These are phyloP conservation scores for Notodonta ziczac DNA, from an alignment of 2,888 invertebrate species.

Conservation along the genomic window DNA sequence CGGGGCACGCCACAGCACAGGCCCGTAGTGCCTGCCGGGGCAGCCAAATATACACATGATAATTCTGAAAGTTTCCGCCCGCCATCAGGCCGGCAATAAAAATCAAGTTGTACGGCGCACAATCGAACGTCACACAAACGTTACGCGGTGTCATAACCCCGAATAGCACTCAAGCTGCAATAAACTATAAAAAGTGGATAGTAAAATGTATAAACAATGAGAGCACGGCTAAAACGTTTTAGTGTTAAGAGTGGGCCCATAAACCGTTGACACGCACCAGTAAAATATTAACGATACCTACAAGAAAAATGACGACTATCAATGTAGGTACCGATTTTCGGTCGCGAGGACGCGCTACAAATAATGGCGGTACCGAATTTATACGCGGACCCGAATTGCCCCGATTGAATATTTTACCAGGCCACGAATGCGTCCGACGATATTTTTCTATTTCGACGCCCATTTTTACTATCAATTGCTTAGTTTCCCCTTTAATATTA, in stretches of 20 bases:
- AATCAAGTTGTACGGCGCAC: conserved; percentile 69
- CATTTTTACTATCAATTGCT: conserved; percentile 83
- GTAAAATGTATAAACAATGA: conserved; percentile 84
- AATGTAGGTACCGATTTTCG: conserved; percentile 81
- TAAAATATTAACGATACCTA: conserved; percentile 84
- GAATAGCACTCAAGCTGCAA: conserved; percentile 71
- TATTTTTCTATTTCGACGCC: conserved; percentile 82
- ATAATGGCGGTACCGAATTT: conserved; percentile 81
- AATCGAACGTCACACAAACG: conserved; percentile 68
- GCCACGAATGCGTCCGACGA: conserved; percentile 80
- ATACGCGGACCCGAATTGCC: conserved; percentile 82
- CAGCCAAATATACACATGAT: conserved; percentile 51
- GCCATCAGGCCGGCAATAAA: conserved; percentile 66
- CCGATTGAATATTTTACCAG: conserved; percentile 84
- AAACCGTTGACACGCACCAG: conserved; percentile 83
- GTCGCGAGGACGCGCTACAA: conserved; percentile 80
- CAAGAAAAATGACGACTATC: conserved; percentile 83
- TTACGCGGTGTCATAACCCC: conserved; percentile 69
- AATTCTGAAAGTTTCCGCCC: conserved; percentile 53
- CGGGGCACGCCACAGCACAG: conserved; percentile 30
- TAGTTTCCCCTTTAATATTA: conserved; percentile 81
- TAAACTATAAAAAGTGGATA: conserved; percentile 82
- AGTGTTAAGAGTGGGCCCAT: conserved; percentile 83
- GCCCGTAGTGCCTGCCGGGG: conserved; percentile 36
- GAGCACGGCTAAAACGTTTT: conserved; percentile 82